Evolutionary conservation across 1,140 invertebrate genomes (phyloP), one percentile per base, ranked within the genome.

Genomic region (Neodiprion fabricii): DNA sequence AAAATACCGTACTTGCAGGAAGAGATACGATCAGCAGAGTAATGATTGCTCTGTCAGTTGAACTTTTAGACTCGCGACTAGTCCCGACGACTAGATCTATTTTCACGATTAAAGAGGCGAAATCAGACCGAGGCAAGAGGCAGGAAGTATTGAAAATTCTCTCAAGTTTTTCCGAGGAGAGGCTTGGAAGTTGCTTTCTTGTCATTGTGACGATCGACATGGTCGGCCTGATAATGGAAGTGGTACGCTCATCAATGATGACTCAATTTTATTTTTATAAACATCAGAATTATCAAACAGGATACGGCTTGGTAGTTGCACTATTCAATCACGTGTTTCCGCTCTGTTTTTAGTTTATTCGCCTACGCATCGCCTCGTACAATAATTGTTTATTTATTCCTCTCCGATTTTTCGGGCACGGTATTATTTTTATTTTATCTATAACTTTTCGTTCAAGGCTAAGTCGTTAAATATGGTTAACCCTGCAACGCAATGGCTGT

Each of bases 401-500:
- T 47, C 23, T 48, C 12, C 28, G 5, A 12, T 7, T 21, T 7
- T 14, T 14, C 40, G 40, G 14, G 70, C 9, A 14, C 40, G 67
- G 14, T 48, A 8, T 47, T 50, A 72, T 9, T 66, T 61, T 67
- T 40, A 40, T 67, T 53, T 21, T 50, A 9, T 66, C 40, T 73
- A 5, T 48, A 71, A 48, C 12, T 71, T 50, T 50, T 47, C 47
- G 72, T 74, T 72, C 5, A 74, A 91, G 90, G 94, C 93, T 0
- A 92, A 92, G 75, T 86, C 90, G 0, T 81, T 92, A 48, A 86
- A 89, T 23, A 90, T 96, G 89, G 91, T 93, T 0, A 90, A 92
- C 76, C 92, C 93, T 0, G 88, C 89, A 71, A 94, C 91, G 72
- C 94, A 96, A 81, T 96, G 95, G 95, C 82, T 96, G 11, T 96